Evolutionary conservation across 2,888 invertebrate species (phyloP).

Genomic region (Pandemis cinnamomeana): DNA sequence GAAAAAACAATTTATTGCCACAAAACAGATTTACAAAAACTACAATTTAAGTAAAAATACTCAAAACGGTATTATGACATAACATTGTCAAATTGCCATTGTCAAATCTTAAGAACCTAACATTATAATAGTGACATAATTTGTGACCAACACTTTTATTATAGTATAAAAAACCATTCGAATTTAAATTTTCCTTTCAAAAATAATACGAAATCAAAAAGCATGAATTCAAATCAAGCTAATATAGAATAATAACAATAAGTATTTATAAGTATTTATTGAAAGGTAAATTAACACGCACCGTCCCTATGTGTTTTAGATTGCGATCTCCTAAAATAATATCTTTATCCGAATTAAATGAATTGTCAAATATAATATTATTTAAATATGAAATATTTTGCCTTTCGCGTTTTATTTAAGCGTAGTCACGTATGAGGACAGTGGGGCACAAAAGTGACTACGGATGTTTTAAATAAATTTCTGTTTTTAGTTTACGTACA

Average conservation of each 20-base stretch:
- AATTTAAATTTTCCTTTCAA: neutral
- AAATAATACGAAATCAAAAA: neutral
- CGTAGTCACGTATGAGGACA: slow-evolving; percentile 74
- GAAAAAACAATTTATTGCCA: no score
- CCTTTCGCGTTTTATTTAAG: slow-evolving; percentile 66
- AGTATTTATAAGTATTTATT: neutral
- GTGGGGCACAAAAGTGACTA: slow-evolving; percentile 52
- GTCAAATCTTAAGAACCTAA: no score
- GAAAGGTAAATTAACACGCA: slow-evolving; percentile 27
- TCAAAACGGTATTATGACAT: no score
- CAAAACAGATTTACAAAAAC: no score
- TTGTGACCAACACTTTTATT: no score
- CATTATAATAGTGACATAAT: no score
- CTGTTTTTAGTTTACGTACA: no score
- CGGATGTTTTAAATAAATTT: no score
- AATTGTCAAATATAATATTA: slow-evolving; percentile 78
- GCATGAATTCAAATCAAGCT: neutral
- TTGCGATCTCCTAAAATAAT: slow-evolving; percentile 74
- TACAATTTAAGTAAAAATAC: no score
- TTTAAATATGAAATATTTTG: slow-evolving; percentile 73
- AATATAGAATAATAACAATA: neutral
- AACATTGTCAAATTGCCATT: no score
- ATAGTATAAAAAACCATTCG: no score
- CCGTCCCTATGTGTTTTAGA: slow-evolving; percentile 55
- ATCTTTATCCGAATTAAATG: slow-evolving; percentile 80